Conservation (phyloP, 2,888 invertebrate species). For the Morinoia aosen region DNA sequence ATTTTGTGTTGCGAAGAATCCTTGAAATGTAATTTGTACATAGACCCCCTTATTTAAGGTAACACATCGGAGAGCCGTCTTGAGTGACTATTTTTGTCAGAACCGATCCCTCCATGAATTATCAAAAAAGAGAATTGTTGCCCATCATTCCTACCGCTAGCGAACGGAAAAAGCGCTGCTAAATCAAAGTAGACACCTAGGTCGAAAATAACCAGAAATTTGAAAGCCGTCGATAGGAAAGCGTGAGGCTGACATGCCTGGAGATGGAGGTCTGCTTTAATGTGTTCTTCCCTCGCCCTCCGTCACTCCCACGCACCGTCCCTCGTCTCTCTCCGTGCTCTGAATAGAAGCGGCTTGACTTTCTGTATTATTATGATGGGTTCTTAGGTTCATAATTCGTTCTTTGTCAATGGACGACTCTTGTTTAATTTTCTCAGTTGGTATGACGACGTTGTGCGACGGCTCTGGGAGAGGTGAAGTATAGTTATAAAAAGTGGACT, state of each 20-base stretch:
- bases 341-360: neutral
- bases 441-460: neutral
- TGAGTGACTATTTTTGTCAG: neutral
- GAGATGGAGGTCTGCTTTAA: neutral
- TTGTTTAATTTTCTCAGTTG: neutral
- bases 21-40: neutral
- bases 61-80: neutral
- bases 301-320: neutral
- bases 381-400: neutral
- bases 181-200: no score
- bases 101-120: neutral
- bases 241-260: neutral
- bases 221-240: neutral
- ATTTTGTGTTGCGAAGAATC: neutral
- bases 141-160: neutral
- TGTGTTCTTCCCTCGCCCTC: neutral
- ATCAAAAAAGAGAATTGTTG: neutral
- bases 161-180: neutral
- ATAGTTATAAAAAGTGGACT: no score
- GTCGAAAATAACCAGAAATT: neutral
- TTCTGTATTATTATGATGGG: neutral
- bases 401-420: neutral
- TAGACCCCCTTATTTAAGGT: neutral
- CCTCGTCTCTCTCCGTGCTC: neutral
- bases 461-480: neutral